Conservation (phyloP, 2,113 vertebrate species). For the Turnix velox region DNA sequence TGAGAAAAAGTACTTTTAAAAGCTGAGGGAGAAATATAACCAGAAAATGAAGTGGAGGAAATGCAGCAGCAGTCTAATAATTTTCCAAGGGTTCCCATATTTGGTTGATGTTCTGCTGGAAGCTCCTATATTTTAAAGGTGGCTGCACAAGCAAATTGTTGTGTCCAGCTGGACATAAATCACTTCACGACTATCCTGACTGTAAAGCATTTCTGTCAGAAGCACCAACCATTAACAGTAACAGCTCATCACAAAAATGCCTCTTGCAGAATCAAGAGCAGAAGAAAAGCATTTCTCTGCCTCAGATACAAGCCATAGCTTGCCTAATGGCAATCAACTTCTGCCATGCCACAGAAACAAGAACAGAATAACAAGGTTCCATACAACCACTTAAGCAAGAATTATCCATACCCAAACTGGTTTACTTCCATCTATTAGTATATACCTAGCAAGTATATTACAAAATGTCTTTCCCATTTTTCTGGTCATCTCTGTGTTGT, state of each 20-base stretch:
- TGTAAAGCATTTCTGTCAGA: not conserved
- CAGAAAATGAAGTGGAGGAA: not conserved
- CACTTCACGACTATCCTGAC: not conserved
- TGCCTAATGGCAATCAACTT: not conserved
- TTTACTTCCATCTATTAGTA: not conserved
- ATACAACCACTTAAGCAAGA: not conserved
- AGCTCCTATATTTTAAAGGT: not conserved
- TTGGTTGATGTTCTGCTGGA: not conserved
- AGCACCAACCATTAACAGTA: not conserved
- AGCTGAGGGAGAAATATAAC: not conserved
- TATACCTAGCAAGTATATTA: not conserved
- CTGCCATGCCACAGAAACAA: not conserved
- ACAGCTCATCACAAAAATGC: not conserved
- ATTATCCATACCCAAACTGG: not conserved
- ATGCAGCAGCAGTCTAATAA: not conserved
- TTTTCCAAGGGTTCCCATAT: not conserved
- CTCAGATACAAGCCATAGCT: not conserved
- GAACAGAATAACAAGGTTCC: not conserved
- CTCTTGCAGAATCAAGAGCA: not conserved
- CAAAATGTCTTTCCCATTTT: not conserved
- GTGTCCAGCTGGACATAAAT: not conserved
- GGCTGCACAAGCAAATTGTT: not conserved
- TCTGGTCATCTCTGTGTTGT: not conserved
- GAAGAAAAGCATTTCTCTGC: not conserved
- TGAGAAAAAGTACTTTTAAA: not conserved